Percentiles rank a stretch among this genome's conserved stretches.
Evolutionary conservation across 2,888 invertebrate species (phyloP).

Genomic region (Blera fallax): DNA sequence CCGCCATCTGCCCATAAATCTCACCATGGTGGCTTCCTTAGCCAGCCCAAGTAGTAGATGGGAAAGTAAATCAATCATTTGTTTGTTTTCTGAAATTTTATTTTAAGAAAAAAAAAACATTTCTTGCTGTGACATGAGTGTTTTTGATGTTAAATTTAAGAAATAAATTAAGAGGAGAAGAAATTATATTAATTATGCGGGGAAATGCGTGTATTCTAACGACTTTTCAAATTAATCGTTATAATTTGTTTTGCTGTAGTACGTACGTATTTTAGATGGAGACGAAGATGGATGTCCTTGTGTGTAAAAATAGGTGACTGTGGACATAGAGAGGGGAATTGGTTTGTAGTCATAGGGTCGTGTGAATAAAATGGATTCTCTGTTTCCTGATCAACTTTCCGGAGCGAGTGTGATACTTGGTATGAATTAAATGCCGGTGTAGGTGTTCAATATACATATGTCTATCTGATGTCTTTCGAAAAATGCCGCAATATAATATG

Average conservation of each 20-base stretch:
- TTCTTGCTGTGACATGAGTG: conserved; percentile 6
- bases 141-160: conserved; percentile 6
- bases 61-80: conserved; percentile 30
- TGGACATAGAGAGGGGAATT: no score
- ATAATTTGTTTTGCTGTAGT: not conserved
- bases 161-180: not conserved
- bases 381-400: no score
- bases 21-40: not conserved
- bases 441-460: no score
- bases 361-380: no score
- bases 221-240: not conserved
- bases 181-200: conserved; percentile 1
- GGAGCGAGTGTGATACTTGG: no score
- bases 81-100: not conserved
- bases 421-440: no score
- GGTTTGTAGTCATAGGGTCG: no score
- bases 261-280: not conserved
- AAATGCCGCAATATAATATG: no score
- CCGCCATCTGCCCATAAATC: conserved; percentile 31
- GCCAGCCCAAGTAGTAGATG: not conserved
- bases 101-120: not conserved
- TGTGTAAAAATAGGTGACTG: not conserved
- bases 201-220: not conserved
- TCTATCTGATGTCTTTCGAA: no score
- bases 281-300: not conserved